Conservation (phyloP, 2,113 vertebrate species). For the Chaetorhynchus papuensis region DNA sequence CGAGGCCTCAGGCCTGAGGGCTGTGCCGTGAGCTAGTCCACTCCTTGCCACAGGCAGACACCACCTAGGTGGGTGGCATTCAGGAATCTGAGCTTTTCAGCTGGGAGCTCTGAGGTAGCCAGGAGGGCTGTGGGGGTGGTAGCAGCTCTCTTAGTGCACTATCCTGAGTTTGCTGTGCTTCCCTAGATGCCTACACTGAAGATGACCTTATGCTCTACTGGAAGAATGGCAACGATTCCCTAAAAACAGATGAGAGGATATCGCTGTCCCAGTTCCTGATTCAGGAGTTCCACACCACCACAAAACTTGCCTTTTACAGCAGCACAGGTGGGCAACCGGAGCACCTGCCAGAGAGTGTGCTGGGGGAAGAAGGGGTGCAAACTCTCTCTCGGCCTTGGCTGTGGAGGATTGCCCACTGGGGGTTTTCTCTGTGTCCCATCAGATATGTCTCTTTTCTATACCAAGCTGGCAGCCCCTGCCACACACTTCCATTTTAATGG, state of each 20-base stretch:
- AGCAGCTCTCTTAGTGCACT: neutral
- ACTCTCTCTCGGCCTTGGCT: neutral
- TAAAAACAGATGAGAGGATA: conserved; percentile 96
- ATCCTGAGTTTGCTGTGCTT: neutral
- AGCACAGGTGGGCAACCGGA: conserved; percentile 82
- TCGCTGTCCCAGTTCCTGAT: conserved; percentile 97
- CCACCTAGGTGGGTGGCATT: neutral
- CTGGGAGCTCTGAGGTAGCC: neutral
- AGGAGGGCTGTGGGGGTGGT: neutral
- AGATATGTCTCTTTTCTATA: neutral
- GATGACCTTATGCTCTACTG: conserved; percentile 98
- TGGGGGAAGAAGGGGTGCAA: neutral
- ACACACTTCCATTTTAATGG: neutral
- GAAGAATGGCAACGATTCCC: conserved; percentile 96
- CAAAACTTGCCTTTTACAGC: conserved; percentile 96
- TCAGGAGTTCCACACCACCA: conserved; percentile 96
- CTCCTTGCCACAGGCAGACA: neutral
- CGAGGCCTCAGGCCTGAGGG: neutral
- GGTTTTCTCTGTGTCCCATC: neutral
- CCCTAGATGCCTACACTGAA: conserved; percentile 93
- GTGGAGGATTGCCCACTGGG: neutral
- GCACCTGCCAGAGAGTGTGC: neutral
- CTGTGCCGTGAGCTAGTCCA: neutral
- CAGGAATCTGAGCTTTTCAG: neutral
- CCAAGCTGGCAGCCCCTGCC: neutral